phyloP scores from a whole-genome alignment of 2,888 invertebrate genomes.

The Zeuzera pyrina region DNA sequence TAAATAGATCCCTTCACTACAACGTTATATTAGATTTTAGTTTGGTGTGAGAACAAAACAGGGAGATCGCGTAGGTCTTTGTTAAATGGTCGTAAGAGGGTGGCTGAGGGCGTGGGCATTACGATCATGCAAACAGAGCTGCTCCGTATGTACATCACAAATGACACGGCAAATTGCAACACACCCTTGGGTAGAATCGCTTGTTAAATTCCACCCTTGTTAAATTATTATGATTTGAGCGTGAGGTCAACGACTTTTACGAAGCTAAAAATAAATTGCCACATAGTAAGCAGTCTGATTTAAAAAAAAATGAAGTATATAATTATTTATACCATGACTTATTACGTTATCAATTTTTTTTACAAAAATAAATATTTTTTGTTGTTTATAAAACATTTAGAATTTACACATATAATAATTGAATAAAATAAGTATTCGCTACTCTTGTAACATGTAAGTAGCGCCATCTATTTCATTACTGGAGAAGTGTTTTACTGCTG shows the following conservation, averaged over 20 bases:
- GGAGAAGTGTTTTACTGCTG: not conserved
- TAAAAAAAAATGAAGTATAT: no score
- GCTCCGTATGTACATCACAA: constrained; percentile 44
- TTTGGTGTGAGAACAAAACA: no score
- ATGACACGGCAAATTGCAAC: constrained; percentile 58
- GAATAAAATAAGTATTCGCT: not conserved
- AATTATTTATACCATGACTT: no score
- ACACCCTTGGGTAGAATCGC: constrained; percentile 44
- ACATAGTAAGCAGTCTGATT: no score
- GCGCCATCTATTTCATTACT: constrained; percentile 1
- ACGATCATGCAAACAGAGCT: constrained; percentile 60
- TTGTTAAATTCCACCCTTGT: constrained; percentile 45
- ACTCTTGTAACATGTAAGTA: not conserved
- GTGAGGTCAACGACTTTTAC: constrained; percentile 27
- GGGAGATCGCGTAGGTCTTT: constrained; percentile 29
- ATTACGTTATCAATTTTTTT: no score
- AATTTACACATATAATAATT: not conserved
- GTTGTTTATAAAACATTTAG: not conserved
- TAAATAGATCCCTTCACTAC: constrained; percentile 22
- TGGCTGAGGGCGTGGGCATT: constrained; percentile 53
- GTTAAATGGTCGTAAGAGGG: constrained; percentile 30
- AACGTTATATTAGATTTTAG: no score
- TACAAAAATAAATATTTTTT: no score
- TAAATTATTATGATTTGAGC: constrained; percentile 28
- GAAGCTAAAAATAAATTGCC: no score